Evolutionary conservation across 2,113 vertebrate genomes (phyloP), one percentile per base, ranked within the genome.

Genomic region (Sylvilagus bachmani): DNA sequence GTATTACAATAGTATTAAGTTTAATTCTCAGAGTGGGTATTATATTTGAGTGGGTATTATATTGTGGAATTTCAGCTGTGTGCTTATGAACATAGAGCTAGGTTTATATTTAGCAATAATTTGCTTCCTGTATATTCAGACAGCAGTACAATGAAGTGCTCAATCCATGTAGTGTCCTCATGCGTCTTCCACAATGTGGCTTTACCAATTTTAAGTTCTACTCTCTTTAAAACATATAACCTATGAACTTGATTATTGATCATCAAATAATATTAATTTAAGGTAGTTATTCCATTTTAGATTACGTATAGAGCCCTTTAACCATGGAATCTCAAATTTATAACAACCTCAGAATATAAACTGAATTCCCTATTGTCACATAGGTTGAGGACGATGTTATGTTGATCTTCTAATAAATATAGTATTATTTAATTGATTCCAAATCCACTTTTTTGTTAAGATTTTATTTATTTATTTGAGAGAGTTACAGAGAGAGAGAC

Each of bases 101-200:
- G 70, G 53, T 85, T 90, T 90, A 51, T 2, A 90, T 12, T 75
- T 55, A 66, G 49, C 17, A 86, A 31, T 91, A 84, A 66, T 91
- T 90, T 85, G 29, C 53, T 86, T 25, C 10, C 62, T 31, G 66
- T 81, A 58, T 51, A 36, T 86, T 62, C 44, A 89, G 21, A 33
- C 5, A 49, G 31, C 6, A 77, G 6, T 44, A 44, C 44, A 2
- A 51, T 10, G 24, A 44, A 69, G 6, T 61, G 14, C 69, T 78
- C 71, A 25, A 91, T 91, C 9, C 38, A 69, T 25, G 12, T 69
- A 44, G 44, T 44, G 44, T 44, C 44, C 44, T 44, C 44, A 44
- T 44, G 44, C 44, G 44, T 44, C 44, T 44, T 44, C 44, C 44
- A 44, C 44, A 44, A 44, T 44, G 44, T 44, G 44, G 44, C 44